Conservation (phyloP, 2,888 invertebrate genomes). For the Hymenopus coronatus region DNA sequence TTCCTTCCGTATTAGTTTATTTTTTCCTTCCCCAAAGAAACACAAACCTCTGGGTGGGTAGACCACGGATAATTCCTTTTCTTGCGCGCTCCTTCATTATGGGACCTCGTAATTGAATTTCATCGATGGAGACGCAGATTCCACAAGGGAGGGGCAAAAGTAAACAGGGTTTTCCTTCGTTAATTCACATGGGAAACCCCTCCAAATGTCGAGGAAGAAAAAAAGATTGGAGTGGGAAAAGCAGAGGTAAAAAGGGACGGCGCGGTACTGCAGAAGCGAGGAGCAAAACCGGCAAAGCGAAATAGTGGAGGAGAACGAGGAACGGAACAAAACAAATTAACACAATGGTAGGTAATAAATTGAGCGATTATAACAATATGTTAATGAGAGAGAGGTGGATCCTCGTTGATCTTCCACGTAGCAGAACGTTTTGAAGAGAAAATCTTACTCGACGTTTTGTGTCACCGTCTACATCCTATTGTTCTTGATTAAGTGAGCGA, state of each 20-base stretch:
- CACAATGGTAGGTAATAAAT: background rate
- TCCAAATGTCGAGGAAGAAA: background rate
- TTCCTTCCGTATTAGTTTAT: background rate
- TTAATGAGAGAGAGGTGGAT: background rate
- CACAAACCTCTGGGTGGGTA: background rate
- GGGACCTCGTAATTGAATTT: constrained; percentile 22
- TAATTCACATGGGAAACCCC: constrained; percentile 12
- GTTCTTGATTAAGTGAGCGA: too few relatives aligned
- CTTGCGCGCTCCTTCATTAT: constrained; percentile 22
- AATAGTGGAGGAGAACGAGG: background rate
- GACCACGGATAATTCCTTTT: constrained; percentile 17
- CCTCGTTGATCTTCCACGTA: background rate
- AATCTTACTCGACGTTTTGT: too few relatives aligned
- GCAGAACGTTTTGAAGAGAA: background rate
- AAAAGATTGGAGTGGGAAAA: background rate
- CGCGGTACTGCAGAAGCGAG: background rate
- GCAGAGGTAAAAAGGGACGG: background rate
- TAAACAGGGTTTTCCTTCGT: constrained; percentile 14
- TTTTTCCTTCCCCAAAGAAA: background rate
- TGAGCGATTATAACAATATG: background rate
- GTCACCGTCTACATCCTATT: too few relatives aligned
- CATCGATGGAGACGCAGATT: constrained; percentile 16
- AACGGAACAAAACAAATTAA: background rate
- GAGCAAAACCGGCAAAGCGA: background rate
- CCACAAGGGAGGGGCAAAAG: constrained; percentile 15